Conservation (phyloP, 2,888 invertebrate genomes). For the Periphyllus acericola region DNA sequence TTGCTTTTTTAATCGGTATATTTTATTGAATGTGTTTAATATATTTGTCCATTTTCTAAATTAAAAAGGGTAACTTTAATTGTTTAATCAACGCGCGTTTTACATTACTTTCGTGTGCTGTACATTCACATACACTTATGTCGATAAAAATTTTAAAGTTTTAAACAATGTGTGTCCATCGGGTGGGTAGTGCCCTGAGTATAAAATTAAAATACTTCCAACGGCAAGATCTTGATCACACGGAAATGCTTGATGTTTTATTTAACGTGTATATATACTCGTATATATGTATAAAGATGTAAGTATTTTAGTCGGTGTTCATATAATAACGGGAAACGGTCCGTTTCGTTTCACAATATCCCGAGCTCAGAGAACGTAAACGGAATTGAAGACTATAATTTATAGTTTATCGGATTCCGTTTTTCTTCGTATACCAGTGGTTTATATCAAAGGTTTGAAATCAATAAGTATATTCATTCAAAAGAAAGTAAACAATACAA, state of each 20-base stretch:
- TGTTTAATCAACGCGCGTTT: background rate
- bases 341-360: no score
- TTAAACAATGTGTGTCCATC: background rate
- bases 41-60: background rate
- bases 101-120: background rate
- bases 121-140: background rate
- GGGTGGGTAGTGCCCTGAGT: background rate
- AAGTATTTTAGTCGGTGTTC: no score
- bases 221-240: background rate
- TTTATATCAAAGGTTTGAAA: no score
- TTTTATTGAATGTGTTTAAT: background rate
- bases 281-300: background rate
- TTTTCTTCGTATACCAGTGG: no score
- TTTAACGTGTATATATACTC: background rate
- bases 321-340: no score
- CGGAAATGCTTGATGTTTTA: background rate
- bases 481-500: no score
- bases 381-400: no score
- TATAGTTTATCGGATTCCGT: no score
- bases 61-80: background rate
- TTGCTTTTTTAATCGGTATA: background rate
- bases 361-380: no score
- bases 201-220: background rate
- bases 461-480: no score
- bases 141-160: no score